Evolutionary conservation across 2,888 invertebrate species (phyloP).

Genomic region (Macaria notata): DNA sequence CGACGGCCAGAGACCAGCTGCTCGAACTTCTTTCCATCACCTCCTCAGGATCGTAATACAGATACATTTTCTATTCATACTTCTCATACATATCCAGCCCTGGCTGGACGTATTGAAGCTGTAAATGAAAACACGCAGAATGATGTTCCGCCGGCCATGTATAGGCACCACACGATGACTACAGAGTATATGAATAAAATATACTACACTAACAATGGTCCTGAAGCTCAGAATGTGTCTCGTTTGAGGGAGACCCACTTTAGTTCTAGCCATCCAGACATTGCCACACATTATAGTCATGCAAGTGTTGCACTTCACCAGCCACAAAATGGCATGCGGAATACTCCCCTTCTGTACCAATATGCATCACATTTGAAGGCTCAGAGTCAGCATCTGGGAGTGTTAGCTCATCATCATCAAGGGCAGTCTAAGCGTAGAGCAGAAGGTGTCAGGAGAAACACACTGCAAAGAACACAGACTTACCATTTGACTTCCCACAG

Average conservation of each 20-base stretch:
- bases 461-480: conserved; percentile 75
- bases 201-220: conserved; percentile 59
- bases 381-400: conserved; percentile 71
- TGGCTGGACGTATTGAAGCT: conserved; percentile 62
- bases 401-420: conserved; percentile 65
- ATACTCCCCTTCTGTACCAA: conserved; percentile 72
- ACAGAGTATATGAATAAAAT: conserved; percentile 74
- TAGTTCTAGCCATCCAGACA: conserved; percentile 78
- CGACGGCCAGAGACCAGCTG: conserved; percentile 73
- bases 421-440: conserved; percentile 59
- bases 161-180: conserved; percentile 72
- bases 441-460: conserved; percentile 67
- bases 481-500: conserved; percentile 77
- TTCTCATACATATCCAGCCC: conserved; percentile 71
- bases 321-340: conserved; percentile 58
- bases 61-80: conserved; percentile 76
- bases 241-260: conserved; percentile 74
- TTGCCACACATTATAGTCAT: conserved; percentile 67
- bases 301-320: conserved; percentile 54
- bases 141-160: conserved; percentile 57
- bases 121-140: conserved; percentile 57
- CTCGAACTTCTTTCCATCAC: conserved; percentile 75
- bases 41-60: conserved; percentile 70
- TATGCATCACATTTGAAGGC: conserved; percentile 77
- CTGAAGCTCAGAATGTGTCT: conserved; percentile 68